phyloP scores from a whole-genome alignment of 2,113 vertebrate genomes.

The Cranoglanis bouderius region DNA sequence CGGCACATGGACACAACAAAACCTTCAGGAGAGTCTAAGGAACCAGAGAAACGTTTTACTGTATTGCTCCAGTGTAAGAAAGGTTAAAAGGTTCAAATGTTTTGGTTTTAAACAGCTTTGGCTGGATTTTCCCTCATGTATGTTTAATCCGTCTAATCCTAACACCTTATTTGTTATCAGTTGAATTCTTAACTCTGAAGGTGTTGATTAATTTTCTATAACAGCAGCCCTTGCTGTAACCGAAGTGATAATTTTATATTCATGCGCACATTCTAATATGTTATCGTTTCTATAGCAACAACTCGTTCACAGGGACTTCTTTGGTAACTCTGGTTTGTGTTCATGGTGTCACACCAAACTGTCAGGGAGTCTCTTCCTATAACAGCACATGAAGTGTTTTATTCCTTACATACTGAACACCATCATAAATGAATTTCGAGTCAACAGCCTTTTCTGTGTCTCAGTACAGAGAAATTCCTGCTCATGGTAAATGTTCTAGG shows the following conservation, averaged over 20 bases:
- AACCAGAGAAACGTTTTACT: not conserved
- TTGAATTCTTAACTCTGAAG: not conserved
- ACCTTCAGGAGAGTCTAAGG: not conserved
- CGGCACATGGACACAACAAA: not conserved
- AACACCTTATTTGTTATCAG: not conserved
- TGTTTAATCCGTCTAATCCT: not conserved
- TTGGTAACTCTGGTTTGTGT: not conserved
- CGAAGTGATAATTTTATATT: not conserved
- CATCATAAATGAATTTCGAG: not conserved
- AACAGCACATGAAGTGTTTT: not conserved
- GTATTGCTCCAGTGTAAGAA: not conserved
- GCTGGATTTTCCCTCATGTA: not conserved
- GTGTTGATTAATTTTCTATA: not conserved
- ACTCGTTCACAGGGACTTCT: not conserved
- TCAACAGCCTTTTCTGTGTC: not conserved
- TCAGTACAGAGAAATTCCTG: not conserved
- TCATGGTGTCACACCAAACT: not conserved
- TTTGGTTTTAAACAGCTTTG: not conserved
- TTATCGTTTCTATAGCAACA: not conserved
- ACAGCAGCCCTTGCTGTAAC: not conserved
- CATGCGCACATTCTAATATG: not conserved
- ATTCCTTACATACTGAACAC: not conserved
- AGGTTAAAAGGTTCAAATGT: not conserved
- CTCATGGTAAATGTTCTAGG: not conserved
- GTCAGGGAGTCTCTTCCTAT: not conserved